These are phyloP conservation scores for Bufo bufo DNA, from an alignment of 2,113 vertebrate genomes.

Conservation along the genomic window DNA sequence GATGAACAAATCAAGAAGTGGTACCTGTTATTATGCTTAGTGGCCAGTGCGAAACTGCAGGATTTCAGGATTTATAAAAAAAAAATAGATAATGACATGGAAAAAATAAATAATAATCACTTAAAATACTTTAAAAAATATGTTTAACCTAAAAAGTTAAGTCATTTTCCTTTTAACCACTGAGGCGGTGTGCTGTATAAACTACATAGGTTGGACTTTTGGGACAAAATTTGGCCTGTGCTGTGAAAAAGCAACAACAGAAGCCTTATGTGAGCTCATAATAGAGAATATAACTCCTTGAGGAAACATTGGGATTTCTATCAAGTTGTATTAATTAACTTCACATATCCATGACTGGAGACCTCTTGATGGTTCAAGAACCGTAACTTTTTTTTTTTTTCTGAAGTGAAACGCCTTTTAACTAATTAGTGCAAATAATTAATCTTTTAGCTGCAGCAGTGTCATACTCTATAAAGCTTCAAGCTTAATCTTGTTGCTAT, in stretches of 20 bases:
- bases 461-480: constrained; percentile 2
- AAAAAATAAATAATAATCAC: too few species aligned
- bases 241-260: background rate
- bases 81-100: too few species aligned
- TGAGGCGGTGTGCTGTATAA: background rate
- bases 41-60: too few species aligned
- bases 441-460: background rate
- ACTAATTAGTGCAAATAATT: constrained; percentile 49
- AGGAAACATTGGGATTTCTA: constrained; percentile 25
- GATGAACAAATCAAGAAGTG: too few species aligned
- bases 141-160: too few species aligned
- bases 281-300: background rate
- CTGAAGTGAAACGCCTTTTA: constrained; percentile 19
- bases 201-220: background rate
- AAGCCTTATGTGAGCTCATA: background rate
- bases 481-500: constrained; percentile 33
- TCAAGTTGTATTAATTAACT: constrained; percentile 24
- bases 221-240: background rate
- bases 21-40: too few species aligned
- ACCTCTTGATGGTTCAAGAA: constrained; percentile 15
- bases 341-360: constrained; percentile 1
- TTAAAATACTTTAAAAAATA: too few species aligned
- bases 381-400: constrained; percentile 31
- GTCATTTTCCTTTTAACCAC: background rate
- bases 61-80: too few species aligned